Evolutionary conservation across 2,888 invertebrate species (phyloP).

Genomic region (Limulus polyphemus): DNA sequence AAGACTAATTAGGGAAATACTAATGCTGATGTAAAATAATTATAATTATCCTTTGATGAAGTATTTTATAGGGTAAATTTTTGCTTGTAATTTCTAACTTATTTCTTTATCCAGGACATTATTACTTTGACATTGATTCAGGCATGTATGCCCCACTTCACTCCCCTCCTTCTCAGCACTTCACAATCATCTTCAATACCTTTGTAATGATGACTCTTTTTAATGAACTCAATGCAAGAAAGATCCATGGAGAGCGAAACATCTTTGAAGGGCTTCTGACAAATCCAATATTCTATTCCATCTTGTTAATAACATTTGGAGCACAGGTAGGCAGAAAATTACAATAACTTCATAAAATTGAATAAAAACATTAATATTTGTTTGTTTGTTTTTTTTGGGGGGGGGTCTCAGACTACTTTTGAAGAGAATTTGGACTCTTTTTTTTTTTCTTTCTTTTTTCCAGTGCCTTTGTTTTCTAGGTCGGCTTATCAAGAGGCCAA

Average conservation of each 20-base stretch:
- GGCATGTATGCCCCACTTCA: constrained; percentile 53
- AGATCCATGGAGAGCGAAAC: constrained; percentile 98
- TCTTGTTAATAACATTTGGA: constrained; percentile 88
- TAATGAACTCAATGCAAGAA: constrained; percentile 99
- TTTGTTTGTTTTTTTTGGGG: no score
- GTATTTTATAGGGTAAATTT: no score
- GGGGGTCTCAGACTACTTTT: no score
- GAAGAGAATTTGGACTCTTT: no score
- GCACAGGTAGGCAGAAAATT: constrained; percentile 59
- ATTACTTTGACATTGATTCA: constrained; percentile 23
- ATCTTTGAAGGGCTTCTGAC: constrained; percentile 92
- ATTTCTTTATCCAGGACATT: constrained; percentile 13
- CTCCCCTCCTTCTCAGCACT: constrained; percentile 73
- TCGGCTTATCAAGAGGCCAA: no score
- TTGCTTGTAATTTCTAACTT: not conserved
- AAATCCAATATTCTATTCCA: constrained; percentile 95
- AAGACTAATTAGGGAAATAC: no score
- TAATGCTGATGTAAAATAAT: no score
- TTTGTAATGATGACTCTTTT: constrained; percentile 99
- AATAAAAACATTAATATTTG: no score
- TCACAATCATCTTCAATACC: constrained; percentile 98
- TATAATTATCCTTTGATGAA: no score
- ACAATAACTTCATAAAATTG: no score
- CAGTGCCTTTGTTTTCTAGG: no score
- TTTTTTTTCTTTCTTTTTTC: no score